Conservation (phyloP, 1,140 invertebrate species). For the Panagrolaimus sp. region DNA sequence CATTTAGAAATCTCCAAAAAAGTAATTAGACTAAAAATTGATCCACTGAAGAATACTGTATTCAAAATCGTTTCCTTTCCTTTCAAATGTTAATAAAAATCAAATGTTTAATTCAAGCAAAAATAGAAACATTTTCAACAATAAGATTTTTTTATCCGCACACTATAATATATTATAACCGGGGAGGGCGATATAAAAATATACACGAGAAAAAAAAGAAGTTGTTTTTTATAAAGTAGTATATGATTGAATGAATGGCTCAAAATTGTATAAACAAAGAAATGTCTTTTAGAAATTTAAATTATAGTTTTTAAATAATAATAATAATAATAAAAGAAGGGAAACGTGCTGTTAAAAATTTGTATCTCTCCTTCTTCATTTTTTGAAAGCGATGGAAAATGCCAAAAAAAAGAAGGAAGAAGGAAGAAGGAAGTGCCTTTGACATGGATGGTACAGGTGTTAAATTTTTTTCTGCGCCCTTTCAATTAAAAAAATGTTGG, state of each 20-base stretch:
- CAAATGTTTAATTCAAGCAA: too few species aligned
- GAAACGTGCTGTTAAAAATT: too few species aligned
- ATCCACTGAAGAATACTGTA: too few species aligned
- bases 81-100: too few species aligned
- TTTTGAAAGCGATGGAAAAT: too few species aligned
- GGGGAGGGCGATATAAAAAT: neutral
- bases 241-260: neutral
- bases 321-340: neutral
- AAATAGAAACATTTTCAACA: neutral
- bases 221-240: constrained; percentile 7
- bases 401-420: neutral
- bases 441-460: neutral
- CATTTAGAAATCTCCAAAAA: too few species aligned
- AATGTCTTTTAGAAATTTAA: neutral
- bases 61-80: too few species aligned
- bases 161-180: constrained; percentile 6
- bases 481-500: neutral
- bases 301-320: neutral
- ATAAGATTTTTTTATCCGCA: constrained; percentile 9
- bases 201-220: constrained; percentile 5
- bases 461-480: neutral
- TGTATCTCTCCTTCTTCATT: too few species aligned
- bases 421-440: constrained; percentile 10
- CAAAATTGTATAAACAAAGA: constrained; percentile 2
- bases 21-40: too few species aligned